phyloP scores from a whole-genome alignment of 2,797 vertebrate species.

The Xiphorhynchus erythropygius region DNA sequence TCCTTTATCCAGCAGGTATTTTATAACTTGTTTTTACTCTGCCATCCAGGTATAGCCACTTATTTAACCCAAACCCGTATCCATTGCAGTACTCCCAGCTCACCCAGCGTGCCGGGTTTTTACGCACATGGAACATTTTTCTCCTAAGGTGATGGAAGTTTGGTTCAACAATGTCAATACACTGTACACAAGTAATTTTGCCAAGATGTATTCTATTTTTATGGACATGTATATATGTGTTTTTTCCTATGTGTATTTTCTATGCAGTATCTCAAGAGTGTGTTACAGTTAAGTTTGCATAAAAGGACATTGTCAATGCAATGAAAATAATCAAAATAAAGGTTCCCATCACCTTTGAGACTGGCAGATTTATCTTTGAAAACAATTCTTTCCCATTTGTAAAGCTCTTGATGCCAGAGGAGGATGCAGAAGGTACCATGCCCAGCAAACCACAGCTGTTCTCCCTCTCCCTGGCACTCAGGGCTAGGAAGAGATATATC shows the following conservation, averaged over 20 bases:
- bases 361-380: neutral
- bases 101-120: neutral
- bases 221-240: constrained; percentile 85
- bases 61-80: constrained; percentile 53
- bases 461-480: neutral
- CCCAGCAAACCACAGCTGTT: neutral
- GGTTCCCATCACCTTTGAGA: constrained; percentile 45
- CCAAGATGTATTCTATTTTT: constrained; percentile 96
- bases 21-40: neutral
- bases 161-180: constrained; percentile 76
- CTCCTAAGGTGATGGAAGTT: constrained; percentile 41
- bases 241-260: constrained; percentile 73
- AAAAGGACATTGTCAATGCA: constrained; percentile 36
- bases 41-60: constrained; percentile 30
- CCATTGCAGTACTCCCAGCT: neutral
- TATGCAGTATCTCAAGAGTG: constrained; percentile 69
- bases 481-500: neutral
- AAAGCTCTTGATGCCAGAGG: neutral
- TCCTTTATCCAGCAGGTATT: constrained; percentile 2
- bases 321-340: constrained; percentile 75
- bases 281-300: constrained; percentile 71
- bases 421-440: rapidly evolving
- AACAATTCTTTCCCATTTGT: neutral
- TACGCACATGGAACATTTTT: constrained; percentile 23
- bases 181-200: constrained; percentile 81